These are phyloP conservation scores for Nebria brevicollis DNA, from an alignment of 2,888 invertebrate genomes.

Conservation along the genomic window DNA sequence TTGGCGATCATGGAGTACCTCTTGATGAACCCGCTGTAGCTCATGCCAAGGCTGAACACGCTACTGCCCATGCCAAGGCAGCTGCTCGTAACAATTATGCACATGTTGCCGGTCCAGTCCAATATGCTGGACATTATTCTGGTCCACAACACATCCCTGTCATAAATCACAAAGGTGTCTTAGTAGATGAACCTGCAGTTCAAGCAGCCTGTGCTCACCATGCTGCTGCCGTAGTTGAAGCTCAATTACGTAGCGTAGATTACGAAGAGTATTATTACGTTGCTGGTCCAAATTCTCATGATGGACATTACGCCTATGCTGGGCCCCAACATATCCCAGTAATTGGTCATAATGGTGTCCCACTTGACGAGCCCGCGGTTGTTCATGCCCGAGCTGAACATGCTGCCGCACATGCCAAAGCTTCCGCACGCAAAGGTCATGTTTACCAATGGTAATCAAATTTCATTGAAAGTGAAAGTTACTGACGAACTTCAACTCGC, in stretches of 20 bases:
- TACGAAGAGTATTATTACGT: conserved; percentile 44
- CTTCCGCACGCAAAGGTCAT: conserved; percentile 58
- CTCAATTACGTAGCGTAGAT: conserved; percentile 9
- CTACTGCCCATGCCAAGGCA: conserved; percentile 66
- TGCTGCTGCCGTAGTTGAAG: conserved; percentile 23
- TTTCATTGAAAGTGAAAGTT: conserved; percentile 6
- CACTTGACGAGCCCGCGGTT: conserved; percentile 68
- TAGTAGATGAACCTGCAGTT: conserved; percentile 67
- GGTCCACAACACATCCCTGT: conserved; percentile 61
- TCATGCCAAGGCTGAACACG: conserved; percentile 69
- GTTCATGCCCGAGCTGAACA: conserved; percentile 64
- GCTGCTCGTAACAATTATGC: conserved; percentile 59
- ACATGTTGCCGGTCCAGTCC: conserved; percentile 54
- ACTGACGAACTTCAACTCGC: background rate
- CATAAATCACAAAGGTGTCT: conserved; percentile 55
- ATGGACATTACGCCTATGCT: conserved; percentile 45
- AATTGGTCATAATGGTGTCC: conserved; percentile 66
- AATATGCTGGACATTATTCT: conserved; percentile 61
- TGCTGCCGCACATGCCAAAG: conserved; percentile 55
- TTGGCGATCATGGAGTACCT: conserved; percentile 68
- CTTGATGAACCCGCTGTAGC: conserved; percentile 71
- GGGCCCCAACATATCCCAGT: conserved; percentile 59
- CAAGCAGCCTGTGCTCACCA: conserved; percentile 59
- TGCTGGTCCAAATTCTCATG: conserved; percentile 43
- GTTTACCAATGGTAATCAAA: background rate